phyloP scores from a whole-genome alignment of 2,888 invertebrate species.

The Andrena bicolor region DNA sequence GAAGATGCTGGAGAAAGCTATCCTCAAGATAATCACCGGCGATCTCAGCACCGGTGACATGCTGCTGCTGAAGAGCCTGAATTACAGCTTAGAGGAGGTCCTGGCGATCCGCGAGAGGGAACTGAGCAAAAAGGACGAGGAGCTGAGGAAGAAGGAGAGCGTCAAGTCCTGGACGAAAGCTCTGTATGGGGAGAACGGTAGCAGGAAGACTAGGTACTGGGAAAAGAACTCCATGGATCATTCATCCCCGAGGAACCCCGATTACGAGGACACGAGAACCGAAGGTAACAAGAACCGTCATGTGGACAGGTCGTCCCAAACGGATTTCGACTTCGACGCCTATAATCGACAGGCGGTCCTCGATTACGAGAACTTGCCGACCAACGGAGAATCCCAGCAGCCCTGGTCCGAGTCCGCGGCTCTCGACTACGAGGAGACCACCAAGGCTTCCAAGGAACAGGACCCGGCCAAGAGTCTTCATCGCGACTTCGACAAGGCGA shows the following conservation, averaged over 20 bases:
- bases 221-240: constrained; percentile 51
- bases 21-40: constrained; percentile 82
- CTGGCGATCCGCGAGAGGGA: constrained; percentile 79
- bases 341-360: constrained; percentile 81
- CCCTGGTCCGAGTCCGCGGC: constrained; percentile 52
- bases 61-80: constrained; percentile 79
- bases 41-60: constrained; percentile 80
- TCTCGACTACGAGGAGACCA: constrained; percentile 59
- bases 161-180: constrained; percentile 45
- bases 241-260: constrained; percentile 33
- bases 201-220: constrained; percentile 47
- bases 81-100: constrained; percentile 81
- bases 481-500: constrained; percentile 74
- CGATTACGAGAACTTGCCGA: constrained; percentile 81
- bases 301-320: constrained; percentile 36
- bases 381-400: constrained; percentile 67
- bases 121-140: constrained; percentile 71
- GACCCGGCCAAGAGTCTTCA: constrained; percentile 56
- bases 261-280: constrained; percentile 27
- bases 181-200: constrained; percentile 41
- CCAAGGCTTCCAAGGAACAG: constrained; percentile 45
- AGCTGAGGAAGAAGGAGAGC: constrained; percentile 51
- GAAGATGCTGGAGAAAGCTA: constrained; percentile 82
- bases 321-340: constrained; percentile 75
- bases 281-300: constrained; percentile 42